Base-by-base conservation (phyloP, 2,888 invertebrate species). In the Napeogenes sylphis region DNA sequence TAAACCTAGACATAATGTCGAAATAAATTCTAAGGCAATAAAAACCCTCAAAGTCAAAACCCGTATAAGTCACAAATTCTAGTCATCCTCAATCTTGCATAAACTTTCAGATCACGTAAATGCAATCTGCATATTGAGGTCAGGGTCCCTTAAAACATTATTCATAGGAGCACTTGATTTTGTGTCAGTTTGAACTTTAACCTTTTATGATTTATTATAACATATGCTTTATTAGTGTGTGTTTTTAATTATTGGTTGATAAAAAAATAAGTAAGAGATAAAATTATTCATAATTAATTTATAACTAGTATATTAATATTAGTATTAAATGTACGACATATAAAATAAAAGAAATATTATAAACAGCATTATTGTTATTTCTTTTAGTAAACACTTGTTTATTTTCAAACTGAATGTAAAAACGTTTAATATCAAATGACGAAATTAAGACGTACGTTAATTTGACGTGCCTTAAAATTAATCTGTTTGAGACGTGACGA, bases 61-160 rank as follows among this genome's bases (percentile, higher is more conserved):
- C 59, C 56, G 65, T 65, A 60, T 70, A 72, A 82, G 76, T 80
- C 79, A 79, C 82, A 87, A 87, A 87, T 86, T 79, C 83, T 84
- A 83, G 86, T 85, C 87, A 84, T 75, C 78, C 76, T 70, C 86
- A 84, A 79, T 75, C 70, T 70, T 75, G 67, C 77, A 81, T 86
- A 82, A 83, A 82, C 80, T 85, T 81, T 78, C 87, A 75, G 81
- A 84, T 85, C 88, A 87, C 88, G 89, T 88, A 79, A 73, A 79
- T 79, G 82, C 85, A 84, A 88, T 89, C 85, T 87, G 85, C 87
- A 88, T 87, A 77, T 81, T 63, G 71, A 71, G 79, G 78, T 76
- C 73, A 73, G 72, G 78, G 80, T 76, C 73, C 75, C 75, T 81
- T 76, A 76, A 80, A 81, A 77, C 75, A 80, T 67, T 63, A 65